Evolutionary conservation across 2,113 vertebrate species (phyloP), one percentile per base, ranked within the genome.

Genomic region (Cryptotis parvus): DNA sequence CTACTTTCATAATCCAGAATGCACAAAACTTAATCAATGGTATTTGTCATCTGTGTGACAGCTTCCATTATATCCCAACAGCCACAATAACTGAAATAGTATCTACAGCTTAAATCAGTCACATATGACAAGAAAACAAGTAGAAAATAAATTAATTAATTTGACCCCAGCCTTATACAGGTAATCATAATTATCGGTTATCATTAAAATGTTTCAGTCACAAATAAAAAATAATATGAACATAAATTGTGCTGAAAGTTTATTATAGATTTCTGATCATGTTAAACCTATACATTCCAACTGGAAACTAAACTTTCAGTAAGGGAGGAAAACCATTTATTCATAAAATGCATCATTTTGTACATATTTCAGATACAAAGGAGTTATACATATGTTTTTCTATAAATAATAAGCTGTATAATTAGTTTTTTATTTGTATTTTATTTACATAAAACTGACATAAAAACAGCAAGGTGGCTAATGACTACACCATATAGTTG

Each of bases 81-180:
- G 9, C 58, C 37, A 58, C 7, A 41, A 15, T 66, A 37, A 41
- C 31, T 39, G 55, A 24, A 83, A 45, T 4, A 74, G 9, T 65
- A 3, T 31, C 69, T 20, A 3, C 4, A 18, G 39, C 33, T 31
- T 31, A 84, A 75, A 79, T 11, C 55, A 1, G n/a, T 33, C 33
- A 29, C 1, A 15, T 72, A 55, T 41, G 24, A 84, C 66, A 26
- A 29, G 15, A 43, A 70, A 29, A 52, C 9, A 63, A 49, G 31
- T 49, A 63, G 29, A 89, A 94, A 87, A 77, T 63, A 77, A 70
- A 55, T 66, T 63, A 27, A 65, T n/a, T 79, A 89, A 84, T 41
- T 37, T 75, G 68, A 61, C 27, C 29, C 41, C 37, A 84, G 33
- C 6, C 31, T 78, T 37, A 55, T 68, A 74, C 16, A 79, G 39